Evolutionary conservation across 2,888 invertebrate genomes (phyloP).

Genomic region (Ormyrus labotus): DNA sequence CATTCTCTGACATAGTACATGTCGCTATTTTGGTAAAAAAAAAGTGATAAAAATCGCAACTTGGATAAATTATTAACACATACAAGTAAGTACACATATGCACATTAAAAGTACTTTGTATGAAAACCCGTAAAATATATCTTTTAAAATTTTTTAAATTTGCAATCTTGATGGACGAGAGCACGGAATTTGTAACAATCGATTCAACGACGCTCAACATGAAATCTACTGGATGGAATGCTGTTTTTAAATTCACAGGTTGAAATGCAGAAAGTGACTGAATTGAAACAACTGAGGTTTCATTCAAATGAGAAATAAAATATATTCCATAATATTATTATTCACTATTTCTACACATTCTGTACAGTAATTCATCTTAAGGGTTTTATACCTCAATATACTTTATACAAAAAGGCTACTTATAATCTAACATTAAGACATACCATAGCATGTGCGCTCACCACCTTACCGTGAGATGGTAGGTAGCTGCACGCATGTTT

Average conservation of each 20-base stretch:
- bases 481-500: constrained; percentile 74
- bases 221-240: constrained; percentile 68
- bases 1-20: constrained; percentile 18
- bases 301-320: constrained; percentile 75
- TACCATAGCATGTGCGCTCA: constrained; percentile 75
- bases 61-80: constrained; percentile 38
- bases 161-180: constrained; percentile 31
- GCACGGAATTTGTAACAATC: constrained; percentile 31
- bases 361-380: constrained; percentile 76
- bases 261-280: constrained; percentile 46
- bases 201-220: constrained; percentile 26
- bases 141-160: constrained; percentile 30
- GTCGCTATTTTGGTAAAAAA: constrained; percentile 8
- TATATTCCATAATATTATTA: constrained; percentile 76
- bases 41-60: constrained; percentile 25
- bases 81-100: constrained; percentile 44
- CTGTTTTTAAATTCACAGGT: constrained; percentile 55
- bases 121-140: constrained; percentile 27
- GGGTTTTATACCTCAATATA: constrained; percentile 75
- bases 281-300: constrained; percentile 73
- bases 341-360: constrained; percentile 76
- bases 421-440: constrained; percentile 76
- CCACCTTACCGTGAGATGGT: constrained; percentile 67
- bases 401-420: constrained; percentile 77
- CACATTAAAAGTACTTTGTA: constrained; percentile 38